Base-by-base conservation (phyloP, 1,140 invertebrate genomes). In the Nymphalis io region DNA sequence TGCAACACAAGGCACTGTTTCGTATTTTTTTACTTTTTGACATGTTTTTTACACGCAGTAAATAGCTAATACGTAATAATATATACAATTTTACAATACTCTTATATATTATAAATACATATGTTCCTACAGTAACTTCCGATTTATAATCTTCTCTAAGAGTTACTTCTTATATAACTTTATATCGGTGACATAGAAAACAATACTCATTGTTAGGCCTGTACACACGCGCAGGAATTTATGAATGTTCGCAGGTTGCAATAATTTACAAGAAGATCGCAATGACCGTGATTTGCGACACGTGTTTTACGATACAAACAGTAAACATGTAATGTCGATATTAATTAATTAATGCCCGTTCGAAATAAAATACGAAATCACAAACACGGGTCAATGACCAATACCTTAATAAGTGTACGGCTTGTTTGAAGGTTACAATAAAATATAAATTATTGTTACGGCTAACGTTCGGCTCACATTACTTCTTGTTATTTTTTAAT, bases 181-280 rank as follows among this genome's bases (percentile, higher is more conserved):
- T 72, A 68, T 39, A 40, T 63, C 58, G 13, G 18, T 53, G 57
- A 16, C 13, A 10, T 16, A 60, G 11, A 60, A 73, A 42, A 74
- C 72, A 74, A 70, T 74, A 62, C 55, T 66, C 68, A 74, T 74
- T 74, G 72, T 74, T 62, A 68, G 21, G 48, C 48, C 57, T 61
- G 61, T 68, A 61, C 66, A 61, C 66, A 68, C 63, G 67, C 58
- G 59, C 42, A 20, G 53, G 46, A 55, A 48, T 70, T 55, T 42
- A 61, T 44, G 38, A 60, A 62, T 68, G 66, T 68, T 53, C 21
- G 38, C 48, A 40, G 15, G 60, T 73, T 44, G 67, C 48, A 60
- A 64, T 73, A 68, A 61, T 66, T 73, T 57, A 72, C 59, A 65
- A 64, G 61, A 40, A 40, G 58, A 40, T 42, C 33, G 65, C 27